A percentile compares a stretch with the other conserved stretches of the same genome.
Evolutionary conservation across 2,888 invertebrate species (phyloP).

Genomic region (Xestia c-nigrum): DNA sequence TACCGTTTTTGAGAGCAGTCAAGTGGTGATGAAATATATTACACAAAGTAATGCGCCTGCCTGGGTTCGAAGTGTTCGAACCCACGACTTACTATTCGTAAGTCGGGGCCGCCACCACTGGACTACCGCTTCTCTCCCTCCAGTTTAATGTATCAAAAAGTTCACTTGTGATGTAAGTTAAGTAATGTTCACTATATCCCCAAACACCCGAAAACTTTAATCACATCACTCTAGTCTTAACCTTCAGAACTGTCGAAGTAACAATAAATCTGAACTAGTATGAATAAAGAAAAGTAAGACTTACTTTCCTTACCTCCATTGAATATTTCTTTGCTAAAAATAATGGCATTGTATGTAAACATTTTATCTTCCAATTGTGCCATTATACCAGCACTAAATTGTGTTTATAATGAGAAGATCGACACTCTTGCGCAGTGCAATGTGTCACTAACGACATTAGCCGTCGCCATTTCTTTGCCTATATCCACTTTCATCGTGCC

Average conservation of each 20-base stretch:
- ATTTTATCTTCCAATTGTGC: conserved; percentile 1
- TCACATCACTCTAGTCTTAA: neutral
- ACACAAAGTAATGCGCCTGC: too few relatives aligned
- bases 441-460: conserved; percentile 52
- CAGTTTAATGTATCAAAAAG: neutral
- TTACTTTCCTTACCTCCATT: conserved; percentile 12
- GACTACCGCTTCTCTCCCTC: too few relatives aligned
- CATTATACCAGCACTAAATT: conserved; percentile 29
- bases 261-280: neutral
- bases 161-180: neutral
- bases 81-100: too few relatives aligned
- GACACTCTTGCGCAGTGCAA: conserved; percentile 36
- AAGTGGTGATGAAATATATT: too few relatives aligned
- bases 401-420: conserved; percentile 42
- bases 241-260: neutral
- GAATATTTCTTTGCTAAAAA: neutral
- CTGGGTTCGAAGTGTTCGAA: too few relatives aligned
- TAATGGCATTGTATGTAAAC: conserved; percentile 16
- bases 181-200: neutral
- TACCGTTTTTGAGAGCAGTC: too few relatives aligned
- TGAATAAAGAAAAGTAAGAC: conserved; percentile 7
- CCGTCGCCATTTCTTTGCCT: conserved; percentile 52
- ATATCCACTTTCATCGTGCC: conserved; percentile 56
- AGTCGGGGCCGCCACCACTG: too few relatives aligned
- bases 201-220: neutral